Base-by-base conservation (phyloP, 2,888 invertebrate genomes). In the Dynastes grantii region DNA sequence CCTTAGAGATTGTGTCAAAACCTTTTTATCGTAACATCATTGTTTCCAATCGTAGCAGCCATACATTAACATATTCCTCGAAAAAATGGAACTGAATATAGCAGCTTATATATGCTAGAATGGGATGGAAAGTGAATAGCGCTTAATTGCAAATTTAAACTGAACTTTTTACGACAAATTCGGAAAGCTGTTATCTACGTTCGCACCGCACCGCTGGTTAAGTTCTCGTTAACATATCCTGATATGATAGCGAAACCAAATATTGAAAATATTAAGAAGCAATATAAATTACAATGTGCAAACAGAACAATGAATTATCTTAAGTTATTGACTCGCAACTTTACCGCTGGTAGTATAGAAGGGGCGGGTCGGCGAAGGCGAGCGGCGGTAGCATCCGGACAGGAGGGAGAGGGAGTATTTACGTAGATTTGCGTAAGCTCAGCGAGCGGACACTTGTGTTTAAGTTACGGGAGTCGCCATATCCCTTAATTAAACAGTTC, bases 401-500 rank as follows among this genome's bases (percentile, higher is more conserved):
- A 40, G 49, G 16, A 40, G 49, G 58, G 76, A 78, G 40, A 61
- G 79, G 81, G 79, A 83, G 84, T 86, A 85, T 86, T 86, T 86
- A 84, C 85, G 81, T 84, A 85, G 81, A 85, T 85, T 84, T 85
- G 85, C 82, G 83, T 86, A 85, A 86, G 85, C 85, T 83, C 81
- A 82, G 84, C 84, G 85, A 85, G 87, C 88, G 88, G 88, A 88
- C 88, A 88, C 88, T 89, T 88, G 87, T 89, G 89, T 89, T 89
- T 89, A 89, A 89, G 89, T 89, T 89, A 87, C 87, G 86, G 87
- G 83, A 87, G 85, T 88, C 85, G 87, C 87, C 87, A 86, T 87
- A 88, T 89, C 88, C 89, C 87, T 89, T 89, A 89, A 89, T 89
- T 89, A 89, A 89, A 89, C 88, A 89, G 88, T 87, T 86, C 87